Evolutionary conservation across 2,888 invertebrate genomes (phyloP), one percentile per base, ranked within the genome.

Genomic region (Drosophila villosipedis): DNA sequence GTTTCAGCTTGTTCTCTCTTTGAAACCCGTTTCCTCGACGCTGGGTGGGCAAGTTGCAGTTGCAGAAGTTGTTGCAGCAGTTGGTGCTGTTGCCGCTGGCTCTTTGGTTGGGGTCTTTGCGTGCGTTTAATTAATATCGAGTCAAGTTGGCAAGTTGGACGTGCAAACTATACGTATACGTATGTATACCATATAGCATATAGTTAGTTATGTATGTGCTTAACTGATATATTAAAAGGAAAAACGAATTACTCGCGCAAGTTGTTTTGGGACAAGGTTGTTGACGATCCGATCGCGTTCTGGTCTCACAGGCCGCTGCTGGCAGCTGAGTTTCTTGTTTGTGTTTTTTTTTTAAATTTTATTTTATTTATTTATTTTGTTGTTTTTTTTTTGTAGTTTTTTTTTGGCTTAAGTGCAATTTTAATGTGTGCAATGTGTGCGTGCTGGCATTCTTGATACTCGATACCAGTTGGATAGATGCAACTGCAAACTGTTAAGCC

Each of bases 241-340:
- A 79, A 79, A 79, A 78, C 79, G 79, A 79, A 79, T 79, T 79
- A 81, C 82, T 77, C 50, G 64, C 50, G 59, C 82, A 80, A 85
- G 89, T 88, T 88, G 87, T 87, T 87, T 87, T 84, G 87, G 87
- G 82, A 87, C 87, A 87, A 87, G 89, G 89, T 89, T 88, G 80
- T 84, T 84, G 82, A 64, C 69, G 79, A 76, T 76, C 75, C 69
- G 79, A 76, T 76, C 75, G 82, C 75, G 71, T 75, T 82, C 66
- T 70, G 68, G 49, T 69, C 66, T 62, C 59, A 62, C 73, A 58
- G 66, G 33, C 72, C 66, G 61, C 66, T 58, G 35, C 16, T 54
- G 73, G 69, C 60, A 64, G 62, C 71, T 77, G 54, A 66, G 71
- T 61, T 76, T 71, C 55, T 73, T 78, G 61, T 68, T 53, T 68